phyloP scores from a whole-genome alignment of 2,113 vertebrate species.

The Osmerus mordax region DNA sequence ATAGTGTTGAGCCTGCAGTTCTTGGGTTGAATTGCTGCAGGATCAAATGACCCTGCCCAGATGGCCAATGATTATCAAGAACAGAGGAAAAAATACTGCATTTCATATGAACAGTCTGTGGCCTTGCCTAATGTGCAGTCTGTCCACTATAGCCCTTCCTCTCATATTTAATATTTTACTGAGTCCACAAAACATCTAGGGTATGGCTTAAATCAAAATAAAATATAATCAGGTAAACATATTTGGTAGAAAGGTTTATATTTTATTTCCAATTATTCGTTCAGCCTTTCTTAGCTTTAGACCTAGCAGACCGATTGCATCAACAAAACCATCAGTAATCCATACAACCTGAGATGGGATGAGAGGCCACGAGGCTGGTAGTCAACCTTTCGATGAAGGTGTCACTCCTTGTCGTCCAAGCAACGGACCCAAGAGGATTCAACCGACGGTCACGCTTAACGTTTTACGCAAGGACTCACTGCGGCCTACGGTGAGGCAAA shows the following conservation, averaged over 20 bases:
- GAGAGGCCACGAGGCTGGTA: not conserved
- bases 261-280: too few species aligned
- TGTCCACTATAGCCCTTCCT: not conserved
- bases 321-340: too few species aligned
- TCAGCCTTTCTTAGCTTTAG: too few species aligned
- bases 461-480: not conserved
- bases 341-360: conserved; percentile 57
- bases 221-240: too few species aligned
- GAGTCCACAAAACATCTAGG: too few species aligned
- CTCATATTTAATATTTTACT: not conserved
- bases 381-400: conserved; percentile 1
- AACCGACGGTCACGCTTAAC: not conserved
- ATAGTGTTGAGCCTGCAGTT: conserved; percentile 60
- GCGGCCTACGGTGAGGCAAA: not conserved
- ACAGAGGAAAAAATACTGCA: conserved; percentile 39
- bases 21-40: conserved; percentile 56
- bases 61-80: conserved; percentile 67
- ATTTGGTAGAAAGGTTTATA: too few species aligned
- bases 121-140: not conserved
- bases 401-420: not conserved
- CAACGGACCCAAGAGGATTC: not conserved
- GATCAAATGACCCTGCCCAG: conserved; percentile 77
- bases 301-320: too few species aligned
- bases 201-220: too few species aligned
- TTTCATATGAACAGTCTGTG: conserved; percentile 47